phyloP scores from a whole-genome alignment of 2,797 vertebrate genomes.

The Gymnodraco acuticeps region DNA sequence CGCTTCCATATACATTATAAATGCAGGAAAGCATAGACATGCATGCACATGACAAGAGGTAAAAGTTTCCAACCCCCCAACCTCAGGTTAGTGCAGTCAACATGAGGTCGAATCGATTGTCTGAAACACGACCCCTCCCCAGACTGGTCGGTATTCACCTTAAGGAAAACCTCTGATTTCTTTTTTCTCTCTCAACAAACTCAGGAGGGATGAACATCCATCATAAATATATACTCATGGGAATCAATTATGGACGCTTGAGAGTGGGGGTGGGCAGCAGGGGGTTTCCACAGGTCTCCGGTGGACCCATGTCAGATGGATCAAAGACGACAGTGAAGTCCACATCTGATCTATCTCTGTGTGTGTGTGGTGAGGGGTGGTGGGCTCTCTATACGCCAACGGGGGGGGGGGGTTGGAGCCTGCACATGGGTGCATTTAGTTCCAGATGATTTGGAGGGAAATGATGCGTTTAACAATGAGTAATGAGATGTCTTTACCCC shows the following conservation, averaged over 20 bases:
- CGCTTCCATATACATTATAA: slow-evolving; percentile 19
- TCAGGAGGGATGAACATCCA: slow-evolving; percentile 38
- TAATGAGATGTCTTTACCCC: slow-evolving; percentile 55
- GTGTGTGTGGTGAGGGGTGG: slow-evolving; percentile 10
- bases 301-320: slow-evolving; percentile 41
- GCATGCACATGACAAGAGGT: slow-evolving; percentile 12
- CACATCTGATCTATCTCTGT: slow-evolving; percentile 36
- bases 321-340: slow-evolving; percentile 51
- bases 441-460: slow-evolving; percentile 70
- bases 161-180: slow-evolving; percentile 42
- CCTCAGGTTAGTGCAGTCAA: slow-evolving; percentile 27
- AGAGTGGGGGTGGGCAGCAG: slow-evolving; percentile 16
- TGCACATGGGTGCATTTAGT: slow-evolving; percentile 77
- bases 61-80: slow-evolving; percentile 8
- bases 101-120: slow-evolving; percentile 46
- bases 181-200: slow-evolving; percentile 43
- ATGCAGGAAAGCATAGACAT: slow-evolving; percentile 16
- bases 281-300: slow-evolving; percentile 45
- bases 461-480: slow-evolving; percentile 66
- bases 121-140: slow-evolving; percentile 52
- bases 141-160: slow-evolving; percentile 21
- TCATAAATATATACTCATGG: slow-evolving; percentile 56
- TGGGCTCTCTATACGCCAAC: slow-evolving; percentile 12
- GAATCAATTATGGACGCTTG: slow-evolving; percentile 67
- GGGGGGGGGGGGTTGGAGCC: slow-evolving; percentile 9